Conservation (phyloP, 2,113 vertebrate genomes). For the Nestor notabilis region DNA sequence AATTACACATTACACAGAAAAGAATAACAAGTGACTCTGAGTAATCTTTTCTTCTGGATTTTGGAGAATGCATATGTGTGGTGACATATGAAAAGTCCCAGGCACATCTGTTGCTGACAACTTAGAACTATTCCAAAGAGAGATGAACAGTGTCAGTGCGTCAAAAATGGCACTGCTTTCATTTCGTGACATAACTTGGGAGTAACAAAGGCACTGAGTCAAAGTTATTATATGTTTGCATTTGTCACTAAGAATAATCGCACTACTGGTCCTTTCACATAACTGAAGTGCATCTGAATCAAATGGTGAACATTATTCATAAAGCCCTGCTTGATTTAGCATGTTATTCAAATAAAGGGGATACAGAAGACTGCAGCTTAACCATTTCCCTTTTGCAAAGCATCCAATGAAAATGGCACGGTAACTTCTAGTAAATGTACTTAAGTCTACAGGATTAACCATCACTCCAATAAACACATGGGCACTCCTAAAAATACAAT, state of each 20-base stretch:
- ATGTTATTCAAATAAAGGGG: conserved; percentile 42
- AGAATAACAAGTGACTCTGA: background rate
- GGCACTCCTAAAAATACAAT: background rate
- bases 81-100: background rate
- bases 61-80: background rate
- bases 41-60: background rate
- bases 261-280: background rate
- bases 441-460: background rate
- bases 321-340: conserved; percentile 23
- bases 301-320: conserved; percentile 6
- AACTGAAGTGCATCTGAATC: conserved; percentile 7
- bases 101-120: background rate
- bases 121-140: background rate
- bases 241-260: conserved; percentile 59
- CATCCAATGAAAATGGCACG: background rate
- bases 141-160: background rate
- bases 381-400: background rate
- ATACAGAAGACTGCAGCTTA: background rate
- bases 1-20: background rate
- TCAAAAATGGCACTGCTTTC: conserved; percentile 14
- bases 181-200: background rate
- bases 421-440: background rate
- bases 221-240: conserved; percentile 38
- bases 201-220: conserved; percentile 3
- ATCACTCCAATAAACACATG: background rate